These are phyloP conservation scores for Rhabdophis nuchalis DNA, from an alignment of 2,797 vertebrate species.

Conservation along the genomic window DNA sequence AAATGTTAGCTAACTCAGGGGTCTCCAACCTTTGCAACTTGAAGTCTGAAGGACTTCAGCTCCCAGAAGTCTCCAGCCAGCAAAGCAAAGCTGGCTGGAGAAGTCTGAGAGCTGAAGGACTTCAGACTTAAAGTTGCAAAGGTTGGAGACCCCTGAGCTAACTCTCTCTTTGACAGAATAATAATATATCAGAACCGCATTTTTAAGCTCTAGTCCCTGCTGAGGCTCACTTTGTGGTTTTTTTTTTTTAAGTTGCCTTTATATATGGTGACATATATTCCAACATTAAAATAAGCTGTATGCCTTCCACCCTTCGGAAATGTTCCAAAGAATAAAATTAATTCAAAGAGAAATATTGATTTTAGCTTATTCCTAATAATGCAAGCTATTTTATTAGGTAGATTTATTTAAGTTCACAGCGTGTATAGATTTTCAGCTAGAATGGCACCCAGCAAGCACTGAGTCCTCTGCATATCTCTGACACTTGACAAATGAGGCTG, in stretches of 20 bases:
- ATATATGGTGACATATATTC: neutral
- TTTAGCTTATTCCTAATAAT: conserved; percentile 43
- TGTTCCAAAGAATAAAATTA: conserved; percentile 32
- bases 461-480: neutral
- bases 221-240: neutral
- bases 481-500: conserved; percentile 54
- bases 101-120: too few relatives aligned
- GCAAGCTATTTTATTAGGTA: conserved; percentile 39
- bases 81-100: too few relatives aligned
- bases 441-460: conserved; percentile 41
- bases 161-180: neutral
- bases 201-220: neutral
- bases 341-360: conserved; percentile 42
- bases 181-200: neutral
- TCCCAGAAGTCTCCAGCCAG: too few relatives aligned
- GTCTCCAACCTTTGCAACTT: too few relatives aligned
- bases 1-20: too few relatives aligned
- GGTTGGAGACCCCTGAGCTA: too few relatives aligned
- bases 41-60: too few relatives aligned
- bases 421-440: conserved; percentile 39
- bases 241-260: neutral
- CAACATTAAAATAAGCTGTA: neutral
- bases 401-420: conserved; percentile 51
- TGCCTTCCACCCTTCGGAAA: neutral
- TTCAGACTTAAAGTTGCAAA: too few relatives aligned